These are phyloP conservation scores for Heliconius congener DNA, from an alignment of 1,140 invertebrate species.

Conservation along the genomic window DNA sequence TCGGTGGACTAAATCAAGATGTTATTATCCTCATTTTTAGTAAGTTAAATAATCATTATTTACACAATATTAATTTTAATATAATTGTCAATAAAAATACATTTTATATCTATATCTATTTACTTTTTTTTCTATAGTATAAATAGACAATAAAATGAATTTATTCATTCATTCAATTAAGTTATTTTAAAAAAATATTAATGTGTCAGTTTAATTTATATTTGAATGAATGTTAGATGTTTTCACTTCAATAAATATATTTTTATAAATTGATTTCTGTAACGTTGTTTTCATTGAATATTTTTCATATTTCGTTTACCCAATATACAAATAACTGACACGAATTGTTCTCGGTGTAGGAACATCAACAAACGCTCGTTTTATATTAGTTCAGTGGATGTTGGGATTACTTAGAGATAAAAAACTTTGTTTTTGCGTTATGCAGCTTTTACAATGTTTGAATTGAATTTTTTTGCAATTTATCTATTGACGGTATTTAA, in stretches of 20 bases:
- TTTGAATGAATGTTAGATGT: not conserved
- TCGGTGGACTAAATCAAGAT: constrained; percentile 1
- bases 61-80: no score
- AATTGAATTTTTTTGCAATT: not conserved
- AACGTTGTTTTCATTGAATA: not conserved
- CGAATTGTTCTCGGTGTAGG: not conserved
- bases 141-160: no score
- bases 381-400: constrained; percentile 8
- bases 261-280: not conserved
- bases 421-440: not conserved
- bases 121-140: no score
- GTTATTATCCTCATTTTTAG: constrained; percentile 25
- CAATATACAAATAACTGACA: not conserved
- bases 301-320: not conserved
- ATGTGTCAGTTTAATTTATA: no score
- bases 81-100: no score
- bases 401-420: not conserved
- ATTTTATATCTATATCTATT: no score
- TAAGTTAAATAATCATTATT: constrained; percentile 16
- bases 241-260: not conserved
- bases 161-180: no score
- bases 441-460: not conserved
- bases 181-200: no score
- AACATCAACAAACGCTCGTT: not conserved
- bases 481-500: no score